Conservation (phyloP, 2,797 vertebrate genomes). For the Diplodus sargus region DNA sequence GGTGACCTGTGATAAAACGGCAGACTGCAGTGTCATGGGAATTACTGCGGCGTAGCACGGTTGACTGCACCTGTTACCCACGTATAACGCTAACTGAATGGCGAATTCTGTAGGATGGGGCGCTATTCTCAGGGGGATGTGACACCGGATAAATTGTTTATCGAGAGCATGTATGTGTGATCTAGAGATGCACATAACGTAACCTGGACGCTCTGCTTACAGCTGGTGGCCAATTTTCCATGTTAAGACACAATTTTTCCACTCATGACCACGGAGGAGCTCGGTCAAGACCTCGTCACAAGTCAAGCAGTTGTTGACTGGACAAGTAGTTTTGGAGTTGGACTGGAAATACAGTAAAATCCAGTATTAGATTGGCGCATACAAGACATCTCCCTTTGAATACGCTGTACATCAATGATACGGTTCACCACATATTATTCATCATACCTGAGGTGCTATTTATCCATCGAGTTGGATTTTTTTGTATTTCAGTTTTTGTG, state of each 20-base stretch:
- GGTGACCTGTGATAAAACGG: constrained; percentile 66
- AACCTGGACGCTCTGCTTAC: constrained; percentile 20
- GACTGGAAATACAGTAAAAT: neutral
- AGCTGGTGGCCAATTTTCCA: constrained; percentile 12
- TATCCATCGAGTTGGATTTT: no score
- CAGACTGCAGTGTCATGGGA: constrained; percentile 60
- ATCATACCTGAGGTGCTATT: no score
- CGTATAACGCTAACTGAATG: constrained; percentile 42
- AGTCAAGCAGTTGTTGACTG: neutral
- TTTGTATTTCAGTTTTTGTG: no score
- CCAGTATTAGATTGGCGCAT: no score
- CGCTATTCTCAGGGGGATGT: constrained; percentile 24
- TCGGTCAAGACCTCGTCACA: neutral
- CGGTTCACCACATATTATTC: no score
- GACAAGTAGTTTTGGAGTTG: neutral
- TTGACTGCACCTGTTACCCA: constrained; percentile 59
- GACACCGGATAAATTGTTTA: constrained; percentile 48
- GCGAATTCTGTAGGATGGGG: constrained; percentile 43
- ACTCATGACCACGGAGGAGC: neutral
- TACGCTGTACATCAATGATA: no score
- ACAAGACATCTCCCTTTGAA: no score
- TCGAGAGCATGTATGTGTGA: constrained; percentile 29
- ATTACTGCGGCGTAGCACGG: constrained; percentile 57
- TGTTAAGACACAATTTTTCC: constrained; percentile 10
- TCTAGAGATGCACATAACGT: neutral